These are phyloP conservation scores for Micrasema minimum DNA, from an alignment of 1,140 invertebrate species.

Conservation along the genomic window DNA sequence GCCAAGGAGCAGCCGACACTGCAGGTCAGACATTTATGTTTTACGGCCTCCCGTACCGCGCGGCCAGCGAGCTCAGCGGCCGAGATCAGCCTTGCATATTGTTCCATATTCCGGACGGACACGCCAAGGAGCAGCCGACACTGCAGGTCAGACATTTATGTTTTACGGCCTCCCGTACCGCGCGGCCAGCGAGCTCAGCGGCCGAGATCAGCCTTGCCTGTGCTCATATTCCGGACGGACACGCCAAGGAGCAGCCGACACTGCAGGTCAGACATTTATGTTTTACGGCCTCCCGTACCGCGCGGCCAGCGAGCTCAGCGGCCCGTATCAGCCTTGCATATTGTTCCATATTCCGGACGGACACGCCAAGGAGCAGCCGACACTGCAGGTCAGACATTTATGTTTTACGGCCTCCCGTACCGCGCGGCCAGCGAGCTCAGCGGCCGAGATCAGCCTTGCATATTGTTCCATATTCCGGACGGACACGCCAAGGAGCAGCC, in stretches of 20 bases:
- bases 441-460: conserved; percentile 76
- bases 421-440: conserved; percentile 73
- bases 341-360: conserved; percentile 95
- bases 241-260: conserved; percentile 78
- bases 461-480: conserved; percentile 94
- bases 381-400: conserved; percentile 44
- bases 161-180: too few species aligned
- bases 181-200: conserved; percentile 73
- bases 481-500: conserved; percentile 86
- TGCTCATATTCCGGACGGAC: conserved; percentile 94
- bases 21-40: too few species aligned
- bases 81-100: conserved; percentile 81
- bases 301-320: conserved; percentile 73
- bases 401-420: too few species aligned
- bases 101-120: conserved; percentile 94
- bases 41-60: too few species aligned
- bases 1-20: conserved; percentile 76
- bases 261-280: conserved; percentile 47
- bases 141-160: conserved; percentile 47
- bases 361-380: conserved; percentile 80
- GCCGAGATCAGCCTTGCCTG: conserved; percentile 78
- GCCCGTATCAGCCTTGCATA: conserved; percentile 78
- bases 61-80: conserved; percentile 73
- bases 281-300: too few species aligned
- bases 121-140: conserved; percentile 78